Evolutionary conservation across 2,888 invertebrate genomes (phyloP).

Genomic region (Noctua comes): DNA sequence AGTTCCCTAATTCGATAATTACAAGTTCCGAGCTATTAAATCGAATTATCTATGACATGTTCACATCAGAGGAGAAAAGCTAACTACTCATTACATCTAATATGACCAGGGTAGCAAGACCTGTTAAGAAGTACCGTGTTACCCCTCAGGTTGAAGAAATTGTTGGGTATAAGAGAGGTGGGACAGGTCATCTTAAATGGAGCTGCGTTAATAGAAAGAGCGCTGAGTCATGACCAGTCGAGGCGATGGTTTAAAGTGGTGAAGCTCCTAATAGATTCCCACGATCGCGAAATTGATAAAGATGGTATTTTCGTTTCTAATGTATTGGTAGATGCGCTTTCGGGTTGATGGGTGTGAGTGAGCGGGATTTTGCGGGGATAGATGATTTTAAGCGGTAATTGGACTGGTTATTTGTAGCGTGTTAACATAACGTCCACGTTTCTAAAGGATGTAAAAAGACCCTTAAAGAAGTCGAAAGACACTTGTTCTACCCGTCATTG

Average conservation of each 20-base stretch:
- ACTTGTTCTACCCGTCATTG: no score
- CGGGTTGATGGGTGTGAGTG: conserved; percentile 47
- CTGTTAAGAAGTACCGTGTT: conserved; percentile 41
- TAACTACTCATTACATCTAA: conserved; percentile 86
- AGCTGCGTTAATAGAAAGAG: conserved; percentile 74
- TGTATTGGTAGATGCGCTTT: conserved; percentile 40
- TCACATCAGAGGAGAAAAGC: conserved; percentile 85
- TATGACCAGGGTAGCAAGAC: conserved; percentile 73
- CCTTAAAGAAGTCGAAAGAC: no score
- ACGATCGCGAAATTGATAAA: conserved; percentile 89
- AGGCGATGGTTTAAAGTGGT: conserved; percentile 80
- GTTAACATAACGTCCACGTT: no score
- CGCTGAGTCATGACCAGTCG: conserved; percentile 83
- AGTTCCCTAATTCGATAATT: conserved; percentile 87
- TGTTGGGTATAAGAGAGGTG: conserved; percentile 33
- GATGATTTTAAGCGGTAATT: no score
- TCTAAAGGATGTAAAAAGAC: no score
- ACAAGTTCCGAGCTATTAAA: conserved; percentile 85
- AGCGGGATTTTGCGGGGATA: conserved; percentile 39
- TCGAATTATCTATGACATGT: conserved; percentile 89
- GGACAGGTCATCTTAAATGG: conserved; percentile 63
- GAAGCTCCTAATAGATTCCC: conserved; percentile 79
- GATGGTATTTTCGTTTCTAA: conserved; percentile 47
- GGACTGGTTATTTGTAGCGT: no score
- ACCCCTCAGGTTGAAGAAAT: conserved; percentile 10